Percentiles rank a stretch among this genome's conserved stretches.
These are phyloP conservation scores for Typhlomys cinereus DNA, from an alignment of 2,113 vertebrate species.

Conservation along the genomic window DNA sequence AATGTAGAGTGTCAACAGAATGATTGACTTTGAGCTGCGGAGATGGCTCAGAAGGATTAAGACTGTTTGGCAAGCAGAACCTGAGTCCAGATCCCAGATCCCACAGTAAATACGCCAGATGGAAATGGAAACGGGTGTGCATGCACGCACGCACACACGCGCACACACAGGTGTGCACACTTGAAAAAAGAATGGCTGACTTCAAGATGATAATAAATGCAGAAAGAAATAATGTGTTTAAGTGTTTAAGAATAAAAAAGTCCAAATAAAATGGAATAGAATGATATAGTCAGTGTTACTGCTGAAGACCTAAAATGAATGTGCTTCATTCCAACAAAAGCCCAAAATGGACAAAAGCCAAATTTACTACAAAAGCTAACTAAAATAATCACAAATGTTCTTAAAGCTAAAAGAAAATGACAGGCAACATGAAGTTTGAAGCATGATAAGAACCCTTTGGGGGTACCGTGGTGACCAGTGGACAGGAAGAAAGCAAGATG, in stretches of 20 bases:
- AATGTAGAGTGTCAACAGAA: too few species aligned
- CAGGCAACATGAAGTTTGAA: not conserved
- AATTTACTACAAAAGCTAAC: not conserved
- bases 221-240: not conserved
- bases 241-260: not conserved
- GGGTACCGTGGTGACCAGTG: not conserved
- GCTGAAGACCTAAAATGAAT: not conserved
- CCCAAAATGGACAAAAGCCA: not conserved
- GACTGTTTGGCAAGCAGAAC: too few species aligned
- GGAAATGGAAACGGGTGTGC: too few species aligned
- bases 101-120: too few species aligned
- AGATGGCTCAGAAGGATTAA: too few species aligned
- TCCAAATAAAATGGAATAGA: not conserved
- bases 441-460: not conserved
- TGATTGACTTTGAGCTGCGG: too few species aligned
- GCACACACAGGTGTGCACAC: too few species aligned
- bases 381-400: conserved; percentile 2
- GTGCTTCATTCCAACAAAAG: not conserved
- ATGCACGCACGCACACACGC: too few species aligned
- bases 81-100: too few species aligned
- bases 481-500: not conserved
- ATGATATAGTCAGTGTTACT: not conserved
- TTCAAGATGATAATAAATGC: not conserved
- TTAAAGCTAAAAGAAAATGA: not conserved
- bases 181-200: not conserved